Evolutionary conservation across 1,140 invertebrate genomes (phyloP), one percentile per base, ranked within the genome.

Genomic region (Philopotamus ludificatus): DNA sequence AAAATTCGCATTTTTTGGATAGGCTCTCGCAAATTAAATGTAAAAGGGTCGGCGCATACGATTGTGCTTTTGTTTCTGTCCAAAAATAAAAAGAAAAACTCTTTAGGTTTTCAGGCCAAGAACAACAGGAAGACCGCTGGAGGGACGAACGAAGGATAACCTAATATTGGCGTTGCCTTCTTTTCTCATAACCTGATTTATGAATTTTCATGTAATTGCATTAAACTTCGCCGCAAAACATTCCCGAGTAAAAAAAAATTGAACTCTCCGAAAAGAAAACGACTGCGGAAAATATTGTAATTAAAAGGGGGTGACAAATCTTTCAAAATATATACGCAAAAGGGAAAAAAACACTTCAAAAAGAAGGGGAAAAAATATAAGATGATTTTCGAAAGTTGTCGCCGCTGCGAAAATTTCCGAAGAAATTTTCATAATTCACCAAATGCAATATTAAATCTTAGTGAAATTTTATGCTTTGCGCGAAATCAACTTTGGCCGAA

Each of bases 121-220:
- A 57, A 57, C 41, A 10, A 39, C 34, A 41, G 15, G 23, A 39
- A 53, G 34, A 26, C 57, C 57, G 42, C 42, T 26, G 34, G 26
- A 26, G 44, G 26, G 42, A 20, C 10, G 20, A 44, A 21, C 57
- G 57, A 60, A 60, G 39, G 44, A 60, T 47, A 60, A 60, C 42
- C 22, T 45, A 60, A 60, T 60, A 60, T 60, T 39, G 57, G 42
- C 57, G 41, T 23, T 34, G 44, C 57, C 53, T 28, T 63, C 39
- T 63, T 63, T 63, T 55, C 26, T 63, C 53, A 45, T 63, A 63
- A 63, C 49, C 53, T 55, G 61, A 63, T 63, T 63, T 63, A 63
- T 63, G 61, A 63, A 63, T 54, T 63, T 63, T 21, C 51, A 45
- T 55, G 21, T 63, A 63, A 63, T 63, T 63, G 61, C 41, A 63